These are phyloP conservation scores for Actinernus sp. DNA, from an alignment of 92 coral and sea anemone species.

Conservation along the genomic window DNA sequence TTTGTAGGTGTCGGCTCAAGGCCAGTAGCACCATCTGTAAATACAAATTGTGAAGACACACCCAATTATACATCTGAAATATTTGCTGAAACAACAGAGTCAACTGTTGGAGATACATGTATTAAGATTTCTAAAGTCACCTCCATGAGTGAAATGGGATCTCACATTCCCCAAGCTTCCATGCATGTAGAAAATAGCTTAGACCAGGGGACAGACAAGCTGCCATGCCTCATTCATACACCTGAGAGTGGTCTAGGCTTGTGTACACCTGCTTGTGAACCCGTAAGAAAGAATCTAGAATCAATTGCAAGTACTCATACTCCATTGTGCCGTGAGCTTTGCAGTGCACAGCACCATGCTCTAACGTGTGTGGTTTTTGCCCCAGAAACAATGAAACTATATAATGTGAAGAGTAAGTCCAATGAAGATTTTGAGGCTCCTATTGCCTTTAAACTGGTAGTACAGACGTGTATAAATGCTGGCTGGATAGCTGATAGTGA, in stretches of 20 bases:
- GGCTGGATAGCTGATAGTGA: conserved; percentile 17
- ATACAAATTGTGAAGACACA: too few relatives aligned
- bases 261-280: conserved; percentile 19
- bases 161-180: too few relatives aligned
- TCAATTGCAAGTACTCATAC: conserved; percentile 17
- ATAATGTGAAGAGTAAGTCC: not conserved
- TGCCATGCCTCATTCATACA: not conserved
- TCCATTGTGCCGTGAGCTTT: conserved; percentile 26
- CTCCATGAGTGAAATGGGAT: too few relatives aligned
- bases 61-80: not conserved
- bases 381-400: not conserved
- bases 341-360: conserved; percentile 37
- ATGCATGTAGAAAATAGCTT: too few relatives aligned
- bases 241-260: conserved; percentile 16
- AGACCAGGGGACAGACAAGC: too few relatives aligned
- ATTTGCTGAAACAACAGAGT: not conserved
- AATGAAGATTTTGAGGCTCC: not conserved
- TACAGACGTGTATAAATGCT: conserved; percentile 23
- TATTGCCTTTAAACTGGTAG: conserved; percentile 14
- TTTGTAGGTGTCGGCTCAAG: not conserved
- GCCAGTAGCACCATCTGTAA: not conserved
- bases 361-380: conserved; percentile 32
- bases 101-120: too few relatives aligned
- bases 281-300: not conserved
- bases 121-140: too few relatives aligned